A percentile compares a stretch with the other conserved stretches of the same genome.
These are phyloP conservation scores for Takifugu ocellatus DNA, from an alignment of 2,797 vertebrate genomes.

Conservation along the genomic window DNA sequence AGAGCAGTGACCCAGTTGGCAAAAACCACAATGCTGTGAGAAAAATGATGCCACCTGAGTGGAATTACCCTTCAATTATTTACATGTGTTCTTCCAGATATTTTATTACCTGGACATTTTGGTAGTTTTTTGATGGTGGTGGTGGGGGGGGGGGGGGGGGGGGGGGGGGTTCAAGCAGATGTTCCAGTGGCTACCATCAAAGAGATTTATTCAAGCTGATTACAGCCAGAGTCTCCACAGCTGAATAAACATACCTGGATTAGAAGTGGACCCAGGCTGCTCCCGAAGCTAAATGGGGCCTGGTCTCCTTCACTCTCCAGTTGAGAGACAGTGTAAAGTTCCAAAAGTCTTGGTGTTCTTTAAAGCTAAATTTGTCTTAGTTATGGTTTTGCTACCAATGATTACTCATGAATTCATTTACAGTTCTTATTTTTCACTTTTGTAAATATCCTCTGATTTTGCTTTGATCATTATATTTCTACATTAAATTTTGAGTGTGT, in stretches of 20 bases:
- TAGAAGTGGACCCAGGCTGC: constrained; percentile 53
- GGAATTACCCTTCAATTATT: constrained; percentile 47
- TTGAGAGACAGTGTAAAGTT: background rate
- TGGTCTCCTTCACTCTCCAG: constrained; percentile 36
- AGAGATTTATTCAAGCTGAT: constrained; percentile 77
- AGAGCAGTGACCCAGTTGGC: constrained; percentile 35
- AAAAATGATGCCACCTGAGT: constrained; percentile 34
- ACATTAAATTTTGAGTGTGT: too few relatives aligned
- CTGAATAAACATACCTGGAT: constrained; percentile 69
- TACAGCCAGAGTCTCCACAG: constrained; percentile 67
- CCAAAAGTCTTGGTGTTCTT: background rate
- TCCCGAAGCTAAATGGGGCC: constrained; percentile 46
- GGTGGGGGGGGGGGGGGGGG: too few relatives aligned
- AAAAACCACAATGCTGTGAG: constrained; percentile 32
- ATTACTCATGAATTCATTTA: too few relatives aligned
- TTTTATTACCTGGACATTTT: constrained; percentile 50
- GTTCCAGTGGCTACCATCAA: constrained; percentile 75
- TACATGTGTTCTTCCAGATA: constrained; percentile 68
- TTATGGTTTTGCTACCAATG: too few relatives aligned
- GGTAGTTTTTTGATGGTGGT: constrained; percentile 38
- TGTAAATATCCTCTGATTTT: too few relatives aligned
- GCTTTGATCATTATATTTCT: too few relatives aligned
- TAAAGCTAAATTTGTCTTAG: too few relatives aligned
- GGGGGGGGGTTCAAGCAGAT: constrained; percentile 70
- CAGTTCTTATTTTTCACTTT: too few relatives aligned